Percentiles rank a stretch among this genome's conserved stretches.
These are phyloP conservation scores for Pachymerium ferrugineum DNA, from an alignment of 2,888 invertebrate species.

Conservation along the genomic window DNA sequence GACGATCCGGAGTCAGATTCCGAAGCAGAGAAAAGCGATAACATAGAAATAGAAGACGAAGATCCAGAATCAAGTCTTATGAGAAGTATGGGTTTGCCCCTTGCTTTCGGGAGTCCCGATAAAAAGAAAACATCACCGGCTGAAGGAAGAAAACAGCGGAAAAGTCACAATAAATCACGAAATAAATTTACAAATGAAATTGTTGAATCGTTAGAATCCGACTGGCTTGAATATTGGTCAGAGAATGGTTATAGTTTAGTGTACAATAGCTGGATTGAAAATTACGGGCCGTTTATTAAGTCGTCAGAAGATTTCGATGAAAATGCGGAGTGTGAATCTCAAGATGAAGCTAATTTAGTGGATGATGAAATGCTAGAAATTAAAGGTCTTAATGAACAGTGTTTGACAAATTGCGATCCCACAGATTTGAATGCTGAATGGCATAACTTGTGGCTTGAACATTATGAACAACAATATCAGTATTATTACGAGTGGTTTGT, in stretches of 20 bases:
- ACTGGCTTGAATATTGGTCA: conserved; percentile 20
- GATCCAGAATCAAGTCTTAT: not conserved
- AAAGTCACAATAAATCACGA: not conserved
- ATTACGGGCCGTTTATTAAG: not conserved
- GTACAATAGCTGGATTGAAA: not conserved
- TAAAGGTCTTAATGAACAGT: not conserved
- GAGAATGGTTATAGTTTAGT: not conserved
- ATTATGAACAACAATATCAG: not conserved
- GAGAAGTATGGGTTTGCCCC: not conserved
- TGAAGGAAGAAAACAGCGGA: not conserved
- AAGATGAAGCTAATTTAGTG: not conserved
- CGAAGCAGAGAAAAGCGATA: not conserved
- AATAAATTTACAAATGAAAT: not conserved
- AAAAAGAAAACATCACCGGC: not conserved
- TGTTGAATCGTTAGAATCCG: not conserved
- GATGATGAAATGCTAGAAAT: not conserved
- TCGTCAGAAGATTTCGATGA: not conserved
- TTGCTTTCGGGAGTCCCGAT: not conserved
- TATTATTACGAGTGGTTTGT: conserved; percentile 16
- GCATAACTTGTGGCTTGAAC: not conserved
- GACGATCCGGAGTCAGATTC: too few relatives aligned
- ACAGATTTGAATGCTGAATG: not conserved
- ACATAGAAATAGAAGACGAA: not conserved
- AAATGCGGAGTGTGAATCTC: not conserved
- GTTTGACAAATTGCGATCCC: not conserved